Evolutionary conservation across 2,113 vertebrate genomes (phyloP), one percentile per base, ranked within the genome.

Genomic region (Ceyx cyanopectus): DNA sequence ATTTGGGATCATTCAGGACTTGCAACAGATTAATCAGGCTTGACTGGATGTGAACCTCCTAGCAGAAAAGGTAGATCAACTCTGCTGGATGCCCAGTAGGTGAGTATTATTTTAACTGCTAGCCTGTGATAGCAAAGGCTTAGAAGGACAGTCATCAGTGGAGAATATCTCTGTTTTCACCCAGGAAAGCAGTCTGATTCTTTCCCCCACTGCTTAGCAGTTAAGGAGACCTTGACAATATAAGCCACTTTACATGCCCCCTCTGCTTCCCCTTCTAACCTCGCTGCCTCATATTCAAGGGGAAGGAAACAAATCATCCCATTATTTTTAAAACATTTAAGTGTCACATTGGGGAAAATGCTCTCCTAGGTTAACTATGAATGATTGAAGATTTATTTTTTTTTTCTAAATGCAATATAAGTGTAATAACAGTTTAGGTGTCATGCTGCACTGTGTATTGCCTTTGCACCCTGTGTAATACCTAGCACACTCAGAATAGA

Each of bases 71-170:
- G 98, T 98, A 97, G 98, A 97, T 97, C 97, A 96, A 96, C 97
- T 92, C 97, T 90, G 97, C 90, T 95, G 98, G 98, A 94, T 92
- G 95, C 97, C 86, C 97, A 96, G 98, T 98, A 98, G 98, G 97
- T 98, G 96, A 98, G 97, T 97, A 97, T 98, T 98, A 98, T 98
- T 98, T 97, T 97, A 98, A 98, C 97, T 81, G 94, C 89, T 93
- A 96, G 96, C 85, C 89, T 95, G 95, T 97, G 97, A 98, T 97
- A 98, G 97, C 96, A 97, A 98, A 96, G 94, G 97, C 97, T 98
- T 97, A 97, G 95, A 94, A 97, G 97, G 95, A 98, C 97, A 98
- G 97, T 96, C 97, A 98, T 97, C 94, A 92, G 95, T 93, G 90
- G 88, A 93, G 89, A 92, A 94, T 96, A 82, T 91, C 88, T 92